phyloP scores from a whole-genome alignment of 2,888 invertebrate genomes.

The Drosophila percnosoma region DNA sequence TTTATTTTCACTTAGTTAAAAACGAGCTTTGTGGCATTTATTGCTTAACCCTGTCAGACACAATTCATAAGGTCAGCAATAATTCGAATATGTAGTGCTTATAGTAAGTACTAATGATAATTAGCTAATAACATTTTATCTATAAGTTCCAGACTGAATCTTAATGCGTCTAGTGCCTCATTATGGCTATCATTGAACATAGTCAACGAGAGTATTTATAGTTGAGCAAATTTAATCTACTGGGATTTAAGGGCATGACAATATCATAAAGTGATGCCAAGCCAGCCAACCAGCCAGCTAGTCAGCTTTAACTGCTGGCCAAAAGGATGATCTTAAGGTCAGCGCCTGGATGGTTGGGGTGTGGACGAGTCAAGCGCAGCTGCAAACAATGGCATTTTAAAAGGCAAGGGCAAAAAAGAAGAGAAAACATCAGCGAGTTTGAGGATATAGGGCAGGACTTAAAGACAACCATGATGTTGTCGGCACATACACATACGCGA shows the following conservation, averaged over 20 bases:
- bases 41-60: neutral
- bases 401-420: conserved; percentile 52
- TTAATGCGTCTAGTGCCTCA: conserved; percentile 13
- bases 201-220: conserved; percentile 22
- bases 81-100: neutral
- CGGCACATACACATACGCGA: conserved; percentile 24
- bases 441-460: conserved; percentile 32
- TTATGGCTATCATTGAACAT: conserved; percentile 17
- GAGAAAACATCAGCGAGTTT: conserved; percentile 5
- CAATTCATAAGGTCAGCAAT: neutral
- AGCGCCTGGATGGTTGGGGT: conserved; percentile 10
- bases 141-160: conserved; percentile 1
- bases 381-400: conserved; percentile 76
- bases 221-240: conserved; percentile 17
- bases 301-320: conserved; percentile 29
- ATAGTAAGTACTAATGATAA: neutral
- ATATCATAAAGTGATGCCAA: conserved; percentile 31
- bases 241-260: conserved; percentile 19
- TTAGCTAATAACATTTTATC: neutral
- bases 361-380: conserved; percentile 61
- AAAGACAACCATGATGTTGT: conserved; percentile 56
- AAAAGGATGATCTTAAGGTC: conserved; percentile 52
- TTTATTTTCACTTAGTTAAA: neutral
- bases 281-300: conserved; percentile 1
- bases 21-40: neutral